A percentile compares a stretch with the other conserved stretches of the same genome.
Conservation (phyloP, 2,888 invertebrate genomes). For the Tiliacea citrago region DNA sequence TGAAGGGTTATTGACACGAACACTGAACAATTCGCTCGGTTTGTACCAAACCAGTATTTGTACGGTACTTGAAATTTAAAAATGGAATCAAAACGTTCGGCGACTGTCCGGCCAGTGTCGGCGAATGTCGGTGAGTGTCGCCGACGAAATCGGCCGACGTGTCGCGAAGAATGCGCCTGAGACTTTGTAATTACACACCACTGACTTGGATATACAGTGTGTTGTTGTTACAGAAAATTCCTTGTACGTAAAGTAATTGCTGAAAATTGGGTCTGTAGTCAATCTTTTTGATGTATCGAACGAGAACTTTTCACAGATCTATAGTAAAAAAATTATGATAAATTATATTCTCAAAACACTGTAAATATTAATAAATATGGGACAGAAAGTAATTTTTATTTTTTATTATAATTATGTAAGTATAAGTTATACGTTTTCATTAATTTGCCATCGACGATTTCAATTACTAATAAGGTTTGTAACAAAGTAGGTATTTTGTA, state of each 20-base stretch:
- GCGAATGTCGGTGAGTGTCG: constrained; percentile 56
- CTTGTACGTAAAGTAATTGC: constrained; percentile 8
- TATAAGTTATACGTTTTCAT: background rate
- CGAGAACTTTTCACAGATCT: background rate
- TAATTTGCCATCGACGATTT: background rate
- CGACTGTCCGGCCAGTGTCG: constrained; percentile 53
- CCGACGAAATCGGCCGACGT: constrained; percentile 77
- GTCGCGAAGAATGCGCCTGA: constrained; percentile 84
- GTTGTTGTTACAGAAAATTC: constrained; percentile 46
- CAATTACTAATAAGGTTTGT: background rate
- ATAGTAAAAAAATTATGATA: too few relatives aligned
- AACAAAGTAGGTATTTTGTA: background rate
- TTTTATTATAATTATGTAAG: background rate
- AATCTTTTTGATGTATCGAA: background rate
- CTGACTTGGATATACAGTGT: constrained; percentile 72
- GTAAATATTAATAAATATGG: background rate
- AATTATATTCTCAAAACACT: background rate
- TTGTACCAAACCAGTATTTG: constrained; percentile 65
- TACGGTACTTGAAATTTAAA: constrained; percentile 69
- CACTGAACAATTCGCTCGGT: constrained; percentile 53
- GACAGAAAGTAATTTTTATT: too few relatives aligned
- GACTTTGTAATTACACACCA: constrained; percentile 78
- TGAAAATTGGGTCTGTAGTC: background rate
- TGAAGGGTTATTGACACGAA: constrained; percentile 66
- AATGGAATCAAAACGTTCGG: constrained; percentile 67